These are phyloP conservation scores for Thecocarcelia acutangulata DNA, from an alignment of 2,888 invertebrate species.

Conservation along the genomic window DNA sequence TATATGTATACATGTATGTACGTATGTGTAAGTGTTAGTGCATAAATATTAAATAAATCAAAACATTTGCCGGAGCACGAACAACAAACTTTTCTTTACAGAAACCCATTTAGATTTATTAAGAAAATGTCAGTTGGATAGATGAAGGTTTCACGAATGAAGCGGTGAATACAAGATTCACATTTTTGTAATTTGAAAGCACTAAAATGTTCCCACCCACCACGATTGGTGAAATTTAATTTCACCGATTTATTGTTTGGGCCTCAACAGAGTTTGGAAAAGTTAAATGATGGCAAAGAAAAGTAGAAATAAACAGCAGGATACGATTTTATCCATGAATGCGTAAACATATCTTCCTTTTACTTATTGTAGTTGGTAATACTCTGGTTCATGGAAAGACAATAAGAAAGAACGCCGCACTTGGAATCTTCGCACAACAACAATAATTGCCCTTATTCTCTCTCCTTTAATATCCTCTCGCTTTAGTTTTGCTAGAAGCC, in stretches of 20 bases:
- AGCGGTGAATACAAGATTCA: slow-evolving; percentile 21
- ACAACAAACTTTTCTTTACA: slow-evolving; percentile 54
- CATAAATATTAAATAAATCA: slow-evolving; percentile 68
- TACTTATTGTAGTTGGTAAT: slow-evolving; percentile 26
- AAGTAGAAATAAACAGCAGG: slow-evolving; percentile 73
- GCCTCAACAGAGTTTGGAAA: slow-evolving; percentile 58
- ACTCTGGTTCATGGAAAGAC: slow-evolving; percentile 44
- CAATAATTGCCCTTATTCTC: slow-evolving; percentile 58
- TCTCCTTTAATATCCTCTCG: slow-evolving; percentile 23
- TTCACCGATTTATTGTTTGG: slow-evolving; percentile 71
- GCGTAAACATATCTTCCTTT: slow-evolving; percentile 59
- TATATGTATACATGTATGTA: neutral
- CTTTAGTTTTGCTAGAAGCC: slow-evolving; percentile 9
- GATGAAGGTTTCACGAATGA: slow-evolving; percentile 51
- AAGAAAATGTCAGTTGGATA: slow-evolving; percentile 57
- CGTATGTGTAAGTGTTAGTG: slow-evolving; percentile 17
- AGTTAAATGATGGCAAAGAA: slow-evolving; percentile 73
- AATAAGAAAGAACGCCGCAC: slow-evolving; percentile 43
- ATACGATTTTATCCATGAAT: slow-evolving; percentile 44
- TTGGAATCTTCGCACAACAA: slow-evolving; percentile 32
- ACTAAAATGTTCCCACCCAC: slow-evolving; percentile 50
- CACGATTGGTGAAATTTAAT: slow-evolving; percentile 70
- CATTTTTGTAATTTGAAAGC: slow-evolving; percentile 53
- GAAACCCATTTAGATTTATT: slow-evolving; percentile 64
- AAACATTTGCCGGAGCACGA: slow-evolving; percentile 71